These are phyloP conservation scores for Pseudochirops cupreus DNA, from an alignment of 2,797 vertebrate species.

Conservation along the genomic window DNA sequence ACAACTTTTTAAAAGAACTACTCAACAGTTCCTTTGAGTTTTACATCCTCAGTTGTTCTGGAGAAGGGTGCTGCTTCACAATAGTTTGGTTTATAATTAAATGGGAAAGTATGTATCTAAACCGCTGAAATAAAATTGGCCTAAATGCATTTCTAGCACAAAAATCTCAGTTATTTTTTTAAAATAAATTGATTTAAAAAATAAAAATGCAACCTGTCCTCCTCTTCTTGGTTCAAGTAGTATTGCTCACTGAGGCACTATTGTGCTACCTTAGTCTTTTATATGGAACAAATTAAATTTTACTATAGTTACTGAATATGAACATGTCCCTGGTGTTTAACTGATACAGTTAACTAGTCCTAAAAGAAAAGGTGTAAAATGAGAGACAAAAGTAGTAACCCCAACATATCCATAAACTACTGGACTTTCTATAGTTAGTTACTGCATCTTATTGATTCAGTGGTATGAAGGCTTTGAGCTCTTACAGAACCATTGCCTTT, in stretches of 20 bases:
- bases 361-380: constrained; percentile 42
- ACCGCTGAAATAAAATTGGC: constrained; percentile 39
- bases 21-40: constrained; percentile 37
- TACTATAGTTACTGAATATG: constrained; percentile 51
- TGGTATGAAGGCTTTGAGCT: constrained; percentile 65
- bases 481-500: constrained; percentile 64
- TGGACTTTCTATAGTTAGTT: constrained; percentile 68
- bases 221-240: constrained; percentile 34
- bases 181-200: constrained; percentile 37
- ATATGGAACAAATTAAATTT: constrained; percentile 54
- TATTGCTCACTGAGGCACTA: constrained; percentile 38
- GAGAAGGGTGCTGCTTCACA: constrained; percentile 15
- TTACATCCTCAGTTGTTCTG: constrained; percentile 44
- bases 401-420: constrained; percentile 55
- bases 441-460: constrained; percentile 61
- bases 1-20: constrained; percentile 31
- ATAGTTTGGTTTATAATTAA: constrained; percentile 50
- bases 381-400: constrained; percentile 43
- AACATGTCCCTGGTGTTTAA: constrained; percentile 56
- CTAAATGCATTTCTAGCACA: constrained; percentile 45
- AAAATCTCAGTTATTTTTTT: constrained; percentile 39
- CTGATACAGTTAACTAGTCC: constrained; percentile 45
- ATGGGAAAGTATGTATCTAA: constrained; percentile 48
- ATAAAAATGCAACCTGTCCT: background rate
- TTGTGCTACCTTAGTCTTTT: background rate